phyloP scores from a whole-genome alignment of 2,888 invertebrate species.

The Smittia aterrima region DNA sequence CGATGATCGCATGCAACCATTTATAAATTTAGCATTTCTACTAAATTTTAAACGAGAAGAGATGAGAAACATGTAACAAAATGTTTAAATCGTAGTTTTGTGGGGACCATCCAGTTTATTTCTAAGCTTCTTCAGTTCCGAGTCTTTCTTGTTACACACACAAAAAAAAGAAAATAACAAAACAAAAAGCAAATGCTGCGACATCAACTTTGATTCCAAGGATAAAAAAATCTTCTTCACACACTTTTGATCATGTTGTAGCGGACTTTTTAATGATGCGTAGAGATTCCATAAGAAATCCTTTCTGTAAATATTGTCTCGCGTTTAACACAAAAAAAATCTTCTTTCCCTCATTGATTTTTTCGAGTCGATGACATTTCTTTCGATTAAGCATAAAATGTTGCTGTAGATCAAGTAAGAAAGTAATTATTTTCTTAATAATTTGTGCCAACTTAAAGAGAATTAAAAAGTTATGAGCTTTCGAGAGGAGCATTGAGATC shows the following conservation, averaged over 20 bases:
- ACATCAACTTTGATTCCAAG: background rate
- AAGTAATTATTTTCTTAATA: constrained; percentile 4
- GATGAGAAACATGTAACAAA: background rate
- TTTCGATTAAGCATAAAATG: background rate
- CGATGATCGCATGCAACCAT: background rate
- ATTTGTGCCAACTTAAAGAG: constrained; percentile 35
- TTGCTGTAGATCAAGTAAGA: background rate
- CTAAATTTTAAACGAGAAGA: constrained; percentile 23
- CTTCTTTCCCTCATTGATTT: background rate
- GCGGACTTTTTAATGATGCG: background rate
- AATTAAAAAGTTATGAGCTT: background rate
- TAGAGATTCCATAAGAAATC: background rate
- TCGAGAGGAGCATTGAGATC: background rate
- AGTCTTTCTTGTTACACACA: constrained; percentile 5
- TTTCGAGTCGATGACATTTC: background rate
- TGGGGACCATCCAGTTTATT: constrained; percentile 36
- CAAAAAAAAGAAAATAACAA: background rate
- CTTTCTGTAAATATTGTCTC: background rate
- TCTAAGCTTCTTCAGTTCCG: background rate
- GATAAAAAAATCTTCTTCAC: background rate
- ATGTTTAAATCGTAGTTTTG: constrained; percentile 23
- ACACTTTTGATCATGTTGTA: no score
- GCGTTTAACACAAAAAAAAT: background rate
- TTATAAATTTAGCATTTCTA: constrained; percentile 35
- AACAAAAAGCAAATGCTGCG: background rate